Conservation (phyloP, 64 coral and sea anemone species). For the Stichodactyla helianthus region DNA sequence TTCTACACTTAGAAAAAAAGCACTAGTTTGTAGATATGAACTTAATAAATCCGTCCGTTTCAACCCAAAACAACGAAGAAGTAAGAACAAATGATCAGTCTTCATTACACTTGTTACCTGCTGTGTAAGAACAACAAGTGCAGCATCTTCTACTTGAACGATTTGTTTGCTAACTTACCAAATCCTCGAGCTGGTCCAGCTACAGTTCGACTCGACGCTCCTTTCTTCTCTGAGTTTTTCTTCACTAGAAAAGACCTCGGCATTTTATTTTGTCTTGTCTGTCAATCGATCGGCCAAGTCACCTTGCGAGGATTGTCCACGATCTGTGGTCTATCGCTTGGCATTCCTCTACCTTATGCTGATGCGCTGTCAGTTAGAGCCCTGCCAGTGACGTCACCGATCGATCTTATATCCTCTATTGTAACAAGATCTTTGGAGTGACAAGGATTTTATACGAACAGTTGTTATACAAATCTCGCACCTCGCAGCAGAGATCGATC, state of each 20-base stretch:
- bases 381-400: not conserved
- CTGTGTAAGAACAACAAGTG: constrained; percentile 35
- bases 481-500: not conserved
- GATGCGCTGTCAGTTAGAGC: not conserved
- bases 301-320: not conserved
- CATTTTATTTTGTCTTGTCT: constrained; percentile 26
- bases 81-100: not conserved
- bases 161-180: constrained; percentile 6
- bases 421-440: not conserved
- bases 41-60: not conserved
- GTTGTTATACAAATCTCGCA: not conserved
- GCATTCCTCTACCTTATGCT: not conserved
- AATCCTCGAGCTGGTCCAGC: not conserved
- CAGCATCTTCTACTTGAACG: constrained; percentile 18
- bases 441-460: not conserved
- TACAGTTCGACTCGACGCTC: not conserved
- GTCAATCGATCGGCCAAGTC: not conserved
- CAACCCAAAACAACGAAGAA: not conserved
- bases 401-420: not conserved
- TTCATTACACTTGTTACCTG: constrained; percentile 64
- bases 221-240: constrained; percentile 49
- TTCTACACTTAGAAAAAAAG: not conserved
- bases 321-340: not conserved
- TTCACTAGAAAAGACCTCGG: constrained; percentile 72
- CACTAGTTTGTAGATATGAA: not conserved